Evolutionary conservation across 2,113 vertebrate genomes (phyloP), one percentile per base, ranked within the genome.

Genomic region (Diadophis punctatus): DNA sequence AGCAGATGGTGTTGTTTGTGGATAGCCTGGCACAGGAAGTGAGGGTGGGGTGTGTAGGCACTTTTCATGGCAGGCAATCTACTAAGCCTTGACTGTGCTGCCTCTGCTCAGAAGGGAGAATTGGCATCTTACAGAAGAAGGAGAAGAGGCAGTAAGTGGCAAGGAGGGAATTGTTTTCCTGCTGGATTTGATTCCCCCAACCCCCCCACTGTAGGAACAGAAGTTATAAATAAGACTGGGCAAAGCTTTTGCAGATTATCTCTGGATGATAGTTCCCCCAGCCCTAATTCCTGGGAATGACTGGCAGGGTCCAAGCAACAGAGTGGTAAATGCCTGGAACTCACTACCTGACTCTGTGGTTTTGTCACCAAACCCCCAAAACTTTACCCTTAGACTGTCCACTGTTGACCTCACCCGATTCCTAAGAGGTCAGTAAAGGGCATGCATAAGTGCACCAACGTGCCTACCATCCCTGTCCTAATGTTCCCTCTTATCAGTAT

Each of bases 1-100:
- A 93, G 92, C 92, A 93, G 88, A 90, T 93, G 92, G 92, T 86
- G 80, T 63, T n/a, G 46, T 49, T 46, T 93, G 92, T 90, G 80
- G 88, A 88, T 86, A 86, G 80, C 88, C 39, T 93, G 92, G 88
- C 88, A 90, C 74, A 86, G 88, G 80, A 90, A 86, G 18, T 63
- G 55, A 93, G 74, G 55, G 46, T 23, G 48, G 74, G 23, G 25
- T 23, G 49, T 39, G 52, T 11, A 48, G 92, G 53, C 22, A 34
- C 80, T 90, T 93, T 86, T 48, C n/a, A 60, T 58, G 58, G 88
- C 22, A 63, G 92, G 92, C 92, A 90, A 25, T 86, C 68, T 92
- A 88, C 53, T 52, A 18, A 92, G 88, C 8, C 68, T 53, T 89
- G 88, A 52, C 74, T 48, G n/a, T 63, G 74, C 88, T 34, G 91